Evolutionary conservation across 2,797 vertebrate genomes (phyloP).

Genomic region (Pagetopsis macropterus): DNA sequence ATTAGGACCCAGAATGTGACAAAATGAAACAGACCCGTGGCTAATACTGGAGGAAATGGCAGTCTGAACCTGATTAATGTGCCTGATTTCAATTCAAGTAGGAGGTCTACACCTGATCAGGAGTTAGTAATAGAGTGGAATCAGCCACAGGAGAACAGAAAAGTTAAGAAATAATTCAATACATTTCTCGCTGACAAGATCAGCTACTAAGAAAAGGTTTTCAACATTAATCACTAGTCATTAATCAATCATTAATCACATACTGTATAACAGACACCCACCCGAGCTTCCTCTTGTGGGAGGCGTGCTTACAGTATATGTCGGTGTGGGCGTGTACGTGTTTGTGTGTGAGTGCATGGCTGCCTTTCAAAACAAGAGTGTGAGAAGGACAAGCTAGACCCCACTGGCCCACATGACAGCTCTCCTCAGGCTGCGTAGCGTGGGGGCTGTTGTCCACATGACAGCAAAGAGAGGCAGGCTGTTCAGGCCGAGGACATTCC

Average conservation of each 20-base stretch:
- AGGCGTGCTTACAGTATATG: slow-evolving; percentile 39
- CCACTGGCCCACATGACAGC: slow-evolving; percentile 62
- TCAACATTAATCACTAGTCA: slow-evolving; percentile 64
- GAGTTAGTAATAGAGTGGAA: slow-evolving; percentile 34
- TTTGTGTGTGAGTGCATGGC: slow-evolving; percentile 48
- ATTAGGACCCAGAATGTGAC: neutral
- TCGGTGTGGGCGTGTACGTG: slow-evolving; percentile 35
- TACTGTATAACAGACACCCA: slow-evolving; percentile 62
- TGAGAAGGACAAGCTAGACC: slow-evolving; percentile 38
- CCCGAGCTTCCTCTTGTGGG: slow-evolving; percentile 57
- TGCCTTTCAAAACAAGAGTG: slow-evolving; percentile 52
- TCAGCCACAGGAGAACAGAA: slow-evolving; percentile 33
- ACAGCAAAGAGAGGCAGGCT: slow-evolving; percentile 74
- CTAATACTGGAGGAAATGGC: neutral
- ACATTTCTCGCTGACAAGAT: slow-evolving; percentile 52
- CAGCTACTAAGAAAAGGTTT: slow-evolving; percentile 64
- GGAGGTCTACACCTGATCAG: slow-evolving; percentile 3
- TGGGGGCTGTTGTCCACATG: slow-evolving; percentile 66
- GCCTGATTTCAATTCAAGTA: slow-evolving; percentile 17
- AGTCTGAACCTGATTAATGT: slow-evolving; percentile 1
- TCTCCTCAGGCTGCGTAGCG: slow-evolving; percentile 64
- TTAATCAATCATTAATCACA: slow-evolving; percentile 22
- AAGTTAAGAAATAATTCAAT: slow-evolving; percentile 47
- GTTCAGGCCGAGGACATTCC: slow-evolving; percentile 78
- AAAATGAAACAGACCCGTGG: neutral